These are phyloP conservation scores for Theristus sp. DNA, from an alignment of 2,888 invertebrate species.

Conservation along the genomic window DNA sequence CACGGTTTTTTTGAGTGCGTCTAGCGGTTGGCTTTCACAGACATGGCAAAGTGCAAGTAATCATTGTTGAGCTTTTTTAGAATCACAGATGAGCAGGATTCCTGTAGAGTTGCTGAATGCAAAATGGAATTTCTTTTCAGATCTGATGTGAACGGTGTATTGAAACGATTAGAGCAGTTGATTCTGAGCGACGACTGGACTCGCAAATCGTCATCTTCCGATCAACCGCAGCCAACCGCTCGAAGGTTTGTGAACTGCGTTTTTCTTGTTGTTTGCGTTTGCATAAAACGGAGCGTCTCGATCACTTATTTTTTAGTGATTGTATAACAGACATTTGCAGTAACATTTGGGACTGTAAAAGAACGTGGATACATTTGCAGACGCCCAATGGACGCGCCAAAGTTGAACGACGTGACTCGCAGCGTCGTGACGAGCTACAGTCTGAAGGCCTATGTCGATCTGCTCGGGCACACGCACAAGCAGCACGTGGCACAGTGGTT, in stretches of 20 bases:
- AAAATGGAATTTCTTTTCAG: too few species aligned
- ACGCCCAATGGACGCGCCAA: constrained; percentile 7
- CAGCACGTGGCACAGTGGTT: constrained; percentile 19
- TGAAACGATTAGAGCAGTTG: constrained; percentile 12
- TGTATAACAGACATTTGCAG: too few species aligned
- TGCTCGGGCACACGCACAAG: constrained; percentile 16
- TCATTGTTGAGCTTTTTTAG: too few species aligned
- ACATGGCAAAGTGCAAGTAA: neutral
- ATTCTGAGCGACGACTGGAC: constrained; percentile 19
- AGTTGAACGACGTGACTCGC: constrained; percentile 17
- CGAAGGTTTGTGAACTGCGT: too few species aligned
- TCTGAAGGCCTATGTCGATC: constrained; percentile 16
- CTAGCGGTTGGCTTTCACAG: neutral
- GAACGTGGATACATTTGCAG: neutral
- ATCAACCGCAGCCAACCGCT: too few species aligned
- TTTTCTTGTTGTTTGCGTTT: too few species aligned
- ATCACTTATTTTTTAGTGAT: neutral
- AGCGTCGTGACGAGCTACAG: constrained; percentile 16
- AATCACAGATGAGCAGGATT: too few species aligned
- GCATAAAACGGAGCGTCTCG: too few species aligned
- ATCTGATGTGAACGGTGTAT: constrained; percentile 5
- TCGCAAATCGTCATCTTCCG: neutral
- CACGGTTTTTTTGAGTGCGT: too few species aligned
- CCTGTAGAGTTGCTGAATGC: too few species aligned
- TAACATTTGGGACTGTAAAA: too few species aligned